A percentile compares a stretch with the other conserved stretches of the same genome.
Evolutionary conservation across 2,888 invertebrate species (phyloP).

Genomic region (Oligia fasciuncula): DNA sequence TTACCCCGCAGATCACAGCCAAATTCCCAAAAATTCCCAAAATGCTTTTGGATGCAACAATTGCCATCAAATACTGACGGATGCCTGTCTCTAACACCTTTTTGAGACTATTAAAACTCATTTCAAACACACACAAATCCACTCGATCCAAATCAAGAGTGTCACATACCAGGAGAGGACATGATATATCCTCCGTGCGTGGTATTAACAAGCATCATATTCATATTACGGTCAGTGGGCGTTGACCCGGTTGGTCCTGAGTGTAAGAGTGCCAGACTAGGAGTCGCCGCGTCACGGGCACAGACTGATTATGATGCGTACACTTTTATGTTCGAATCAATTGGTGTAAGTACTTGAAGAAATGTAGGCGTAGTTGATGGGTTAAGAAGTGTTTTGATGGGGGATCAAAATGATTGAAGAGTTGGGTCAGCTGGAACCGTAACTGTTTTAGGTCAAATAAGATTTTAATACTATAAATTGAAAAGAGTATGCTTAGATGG

Average conservation of each 20-base stretch:
- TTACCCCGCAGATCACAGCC: not conserved
- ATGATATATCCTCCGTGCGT: slow-evolving; percentile 23
- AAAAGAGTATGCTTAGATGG: not conserved
- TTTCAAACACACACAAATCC: not conserved
- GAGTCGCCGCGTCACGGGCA: slow-evolving; percentile 71
- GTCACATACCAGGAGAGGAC: slow-evolving; percentile 27
- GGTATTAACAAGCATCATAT: slow-evolving; percentile 32
- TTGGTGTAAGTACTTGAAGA: slow-evolving; percentile 41
- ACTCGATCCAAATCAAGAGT: not conserved
- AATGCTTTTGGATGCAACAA: not conserved
- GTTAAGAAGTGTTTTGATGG: no score
- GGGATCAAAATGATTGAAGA: slow-evolving; percentile 23
- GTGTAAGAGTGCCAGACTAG: slow-evolving; percentile 68
- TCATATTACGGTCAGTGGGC: slow-evolving; percentile 76
- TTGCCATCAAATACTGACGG: no score
- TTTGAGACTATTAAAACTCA: not conserved
- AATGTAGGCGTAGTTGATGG: slow-evolving; percentile 26
- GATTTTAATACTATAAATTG: not conserved
- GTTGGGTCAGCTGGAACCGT: not conserved
- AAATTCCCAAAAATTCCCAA: not conserved
- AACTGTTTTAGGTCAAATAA: not conserved
- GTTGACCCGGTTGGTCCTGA: slow-evolving; percentile 78
- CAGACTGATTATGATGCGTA: slow-evolving; percentile 39
- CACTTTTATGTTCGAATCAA: slow-evolving; percentile 48
- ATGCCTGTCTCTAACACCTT: not conserved